A percentile compares a stretch with the other conserved stretches of the same genome.
These are phyloP conservation scores for Rallus crepitans DNA, from an alignment of 2,797 vertebrate species.

Conservation along the genomic window DNA sequence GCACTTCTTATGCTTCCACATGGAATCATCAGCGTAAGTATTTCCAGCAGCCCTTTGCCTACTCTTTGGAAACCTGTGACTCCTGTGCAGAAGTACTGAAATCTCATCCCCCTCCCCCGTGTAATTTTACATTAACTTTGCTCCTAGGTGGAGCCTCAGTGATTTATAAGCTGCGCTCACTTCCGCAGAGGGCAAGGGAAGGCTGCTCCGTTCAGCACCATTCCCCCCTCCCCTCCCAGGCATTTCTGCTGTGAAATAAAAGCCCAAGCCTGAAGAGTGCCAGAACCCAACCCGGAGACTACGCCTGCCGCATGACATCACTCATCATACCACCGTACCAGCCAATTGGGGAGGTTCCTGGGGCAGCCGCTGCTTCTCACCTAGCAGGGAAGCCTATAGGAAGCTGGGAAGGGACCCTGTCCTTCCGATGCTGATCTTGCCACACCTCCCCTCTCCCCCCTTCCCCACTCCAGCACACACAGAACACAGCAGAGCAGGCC, in stretches of 20 bases:
- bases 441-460: neutral
- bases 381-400: conserved; percentile 10
- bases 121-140: neutral
- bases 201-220: neutral
- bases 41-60: neutral
- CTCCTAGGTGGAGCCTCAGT: neutral
- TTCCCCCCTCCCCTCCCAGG: too few species aligned
- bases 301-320: conserved; percentile 53
- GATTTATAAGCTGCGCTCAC: neutral
- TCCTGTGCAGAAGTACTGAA: neutral
- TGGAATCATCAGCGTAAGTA: fast-evolving
- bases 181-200: neutral
- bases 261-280: neutral
- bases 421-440: fast-evolving
- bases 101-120: neutral
- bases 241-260: neutral
- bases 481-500: fast-evolving
- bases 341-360: conserved; percentile 36
- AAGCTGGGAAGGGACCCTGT: neutral
- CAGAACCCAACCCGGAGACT: neutral
- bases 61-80: fast-evolving
- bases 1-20: neutral
- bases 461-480: neutral
- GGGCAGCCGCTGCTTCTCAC: neutral
- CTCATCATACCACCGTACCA: conserved; percentile 33